Conservation (phyloP, 2,797 vertebrate genomes). For the Diplodus sargus region DNA sequence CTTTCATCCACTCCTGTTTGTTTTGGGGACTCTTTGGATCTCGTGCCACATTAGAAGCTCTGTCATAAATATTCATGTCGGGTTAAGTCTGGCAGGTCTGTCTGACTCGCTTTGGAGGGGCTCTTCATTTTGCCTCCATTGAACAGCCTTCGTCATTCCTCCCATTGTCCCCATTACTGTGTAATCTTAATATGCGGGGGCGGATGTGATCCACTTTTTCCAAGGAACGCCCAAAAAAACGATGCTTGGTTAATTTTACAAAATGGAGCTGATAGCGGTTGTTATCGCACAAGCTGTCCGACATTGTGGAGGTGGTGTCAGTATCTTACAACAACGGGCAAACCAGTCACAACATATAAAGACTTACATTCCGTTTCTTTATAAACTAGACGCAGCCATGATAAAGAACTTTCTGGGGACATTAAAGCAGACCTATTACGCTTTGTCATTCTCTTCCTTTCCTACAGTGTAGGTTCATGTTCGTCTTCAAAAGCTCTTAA, state of each 20-base stretch:
- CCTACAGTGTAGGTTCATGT: too few species aligned
- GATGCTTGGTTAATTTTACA: conserved; percentile 1
- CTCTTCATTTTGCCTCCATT: conserved; percentile 36
- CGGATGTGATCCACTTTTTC: conserved; percentile 16
- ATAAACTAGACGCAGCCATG: background rate
- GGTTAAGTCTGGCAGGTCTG: conserved; percentile 24
- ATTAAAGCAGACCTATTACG: background rate
- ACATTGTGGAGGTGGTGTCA: background rate
- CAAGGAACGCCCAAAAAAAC: background rate
- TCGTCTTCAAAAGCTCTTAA: too few species aligned
- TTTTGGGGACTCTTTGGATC: conserved; percentile 47
- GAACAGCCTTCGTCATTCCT: conserved; percentile 35
- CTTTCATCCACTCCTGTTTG: conserved; percentile 49
- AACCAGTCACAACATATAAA: conserved; percentile 34
- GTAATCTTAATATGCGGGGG: background rate
- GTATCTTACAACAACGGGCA: background rate
- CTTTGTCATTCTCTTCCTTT: too few species aligned
- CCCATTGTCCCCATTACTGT: conserved; percentile 16
- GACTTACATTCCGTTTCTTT: conserved; percentile 7
- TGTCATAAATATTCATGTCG: conserved; percentile 60
- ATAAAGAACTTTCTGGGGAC: background rate
- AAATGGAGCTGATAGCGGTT: background rate
- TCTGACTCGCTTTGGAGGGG: conserved; percentile 39
- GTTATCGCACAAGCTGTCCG: conserved; percentile 14
- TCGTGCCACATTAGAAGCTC: conserved; percentile 38